Evolutionary conservation across 2,113 vertebrate genomes (phyloP), one percentile per base, ranked within the genome.

Genomic region (Isurus oxyrinchus): DNA sequence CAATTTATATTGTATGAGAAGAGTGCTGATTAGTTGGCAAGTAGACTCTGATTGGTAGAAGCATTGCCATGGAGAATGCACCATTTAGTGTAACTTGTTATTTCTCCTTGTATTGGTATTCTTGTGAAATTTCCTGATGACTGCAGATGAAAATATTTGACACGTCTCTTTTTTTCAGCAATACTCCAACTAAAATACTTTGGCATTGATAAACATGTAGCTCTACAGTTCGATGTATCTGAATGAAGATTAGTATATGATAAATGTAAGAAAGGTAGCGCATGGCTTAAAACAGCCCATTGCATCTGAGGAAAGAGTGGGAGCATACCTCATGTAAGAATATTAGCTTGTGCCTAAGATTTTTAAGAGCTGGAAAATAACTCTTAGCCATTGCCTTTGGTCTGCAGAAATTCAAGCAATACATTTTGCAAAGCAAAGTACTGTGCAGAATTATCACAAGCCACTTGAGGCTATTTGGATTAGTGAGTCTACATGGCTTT

Each of bases 291-390:
- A n/a, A 93, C 57, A 93, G 57, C n/a, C 16, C 13, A 93, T 61
- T 93, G 90, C 5, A 63, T 93, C 57, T n/a, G 35, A 93, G 35
- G 59, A 25, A 91, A 59, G 90, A 93, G 31, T 61, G 59, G 31
- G 57, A 93, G 16, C 57, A 63, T 61, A 21, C 35, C 27, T 61
- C 90, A 93, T 59, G 13, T 93, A 96, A 59, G 91, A 96, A 49
- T 86, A 96, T 31, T 79, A 59, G 2, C 93, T 87, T n/a, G 11
- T 96, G 86, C 93, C 53, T 27, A 97, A 21, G 96, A 35, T 66
- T 96, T 94, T 96, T 97, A 21, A 96, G 84, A 96, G 96, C 96
- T 40, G 96, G 96, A 69, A 96, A 96, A 81, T 90, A 96, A 96
- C n/a, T 90, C 6, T 95, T 96, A 5, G 67, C 96, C 44, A 96